Base-by-base conservation (phyloP, 2,113 vertebrate species). In the Podiceps cristatus region DNA sequence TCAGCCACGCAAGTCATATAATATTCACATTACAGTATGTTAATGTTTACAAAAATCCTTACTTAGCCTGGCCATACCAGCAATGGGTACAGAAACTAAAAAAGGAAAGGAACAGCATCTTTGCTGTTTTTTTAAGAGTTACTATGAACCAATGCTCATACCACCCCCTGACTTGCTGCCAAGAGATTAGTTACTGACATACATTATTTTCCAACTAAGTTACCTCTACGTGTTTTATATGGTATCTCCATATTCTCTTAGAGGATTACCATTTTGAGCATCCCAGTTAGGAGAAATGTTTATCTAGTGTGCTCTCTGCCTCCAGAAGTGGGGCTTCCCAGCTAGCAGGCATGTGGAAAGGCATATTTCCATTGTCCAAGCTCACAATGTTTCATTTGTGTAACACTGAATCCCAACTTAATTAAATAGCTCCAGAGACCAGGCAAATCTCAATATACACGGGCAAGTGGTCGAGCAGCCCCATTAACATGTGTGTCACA, bases 391-490 rank as follows among this genome's bases (percentile, higher is more conserved):
- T 94, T 84, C 86, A 91, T 95, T 95, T 97, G 91, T 97, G 67
- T 74, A 94, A 93, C n/a, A 28, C 82, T 56, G 94, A 97, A 98
- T 97, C 96, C 96, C 95, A 92, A 91, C 86, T 98, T 97, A 97
- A 97, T 98, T 97, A 97, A 96, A 81, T 3, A 79, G 73, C 96
- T 92, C 87, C 73, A 77, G 93, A 93, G 97, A 95, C 75, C 59
- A 88, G 77, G 84, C 88, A 92, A 91, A 90, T 86, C 93, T 95
- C 97, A 96, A 93, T 93, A 85, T 58, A 67, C 64, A 58, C 0
- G 18, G 82, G 77, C 74, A 92, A 93, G 94, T 49, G 94, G 86
- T 67, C 8, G 8, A 83, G 55, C 66, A 63, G 68, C 77, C 82
- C 93, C 59, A 92, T 96, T 96, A 75, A 78, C 93, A 92, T 94